Base-by-base conservation (phyloP, 92 coral and sea anemone genomes). In the Porites rus region DNA sequence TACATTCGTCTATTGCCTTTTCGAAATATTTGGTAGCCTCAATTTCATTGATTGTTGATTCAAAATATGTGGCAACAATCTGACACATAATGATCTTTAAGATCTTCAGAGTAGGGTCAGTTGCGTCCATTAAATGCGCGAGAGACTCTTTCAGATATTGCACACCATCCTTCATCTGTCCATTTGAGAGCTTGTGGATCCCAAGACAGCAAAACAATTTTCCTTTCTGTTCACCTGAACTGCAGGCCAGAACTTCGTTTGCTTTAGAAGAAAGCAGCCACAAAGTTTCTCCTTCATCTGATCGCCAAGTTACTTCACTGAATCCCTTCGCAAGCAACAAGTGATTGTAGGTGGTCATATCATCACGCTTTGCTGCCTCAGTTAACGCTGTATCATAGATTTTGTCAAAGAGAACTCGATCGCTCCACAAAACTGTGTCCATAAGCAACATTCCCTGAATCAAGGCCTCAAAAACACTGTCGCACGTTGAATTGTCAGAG, bases 341-440 rank as follows among this genome's bases (percentile, higher is more conserved):
- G n/a, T 21, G 64, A 21, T 74, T 21, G 9, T 19, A 51, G 38
- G 56, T 22, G 4, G 62, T 21, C 8, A 5, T 52, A 8, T 74
- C 19, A 19, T 43, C 78, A 52, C 14, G 31, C 78, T 52, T 11
- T 63, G 20, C 2, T 74, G 78, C 78, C 51, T 53, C 78, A 8
- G 12, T 21, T 12, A 74, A 19, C 51, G 78, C 78, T 21, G 61
- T 18, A 2, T 74, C 64, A 19, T 74, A 74, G 43, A 74, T 51
- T 63, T 53, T 74, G 78, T 74, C 19, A 52, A 74, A 74, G n/a
- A 63, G 9, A 46, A 38, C 46, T 8, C 64, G 20, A 18, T 74
- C 78, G 6, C 78, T 20, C 78, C 78, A 74, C 8, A 74, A 53
- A 74, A 51, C 31, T 74, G 78, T 19, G 46, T 74, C 78, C 64